Percentiles rank a stretch among this genome's conserved stretches.
These are phyloP conservation scores for Centroberyx gerrardi DNA, from an alignment of 2,797 vertebrate species.

Conservation along the genomic window DNA sequence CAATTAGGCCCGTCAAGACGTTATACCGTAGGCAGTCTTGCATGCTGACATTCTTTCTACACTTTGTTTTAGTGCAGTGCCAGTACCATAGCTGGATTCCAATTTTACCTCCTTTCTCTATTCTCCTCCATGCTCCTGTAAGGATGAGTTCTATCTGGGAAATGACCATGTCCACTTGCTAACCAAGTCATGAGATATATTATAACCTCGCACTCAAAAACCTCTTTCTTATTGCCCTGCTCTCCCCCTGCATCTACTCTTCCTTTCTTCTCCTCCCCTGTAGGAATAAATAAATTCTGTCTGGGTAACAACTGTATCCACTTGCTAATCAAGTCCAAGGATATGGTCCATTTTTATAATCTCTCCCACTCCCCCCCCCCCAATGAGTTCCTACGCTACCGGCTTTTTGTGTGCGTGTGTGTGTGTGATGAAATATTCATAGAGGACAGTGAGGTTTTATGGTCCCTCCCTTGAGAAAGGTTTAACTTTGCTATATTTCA, in stretches of 20 bases:
- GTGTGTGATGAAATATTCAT: constrained; percentile 28
- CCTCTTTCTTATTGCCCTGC: constrained; percentile 36
- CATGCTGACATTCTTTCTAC: not conserved
- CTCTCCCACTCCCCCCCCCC: constrained; percentile 45
- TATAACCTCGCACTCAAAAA: constrained; percentile 52
- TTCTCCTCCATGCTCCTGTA: constrained; percentile 11
- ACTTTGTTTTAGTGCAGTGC: not conserved
- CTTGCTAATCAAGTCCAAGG: constrained; percentile 39
- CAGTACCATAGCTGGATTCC: not conserved
- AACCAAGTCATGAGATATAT: constrained; percentile 38
- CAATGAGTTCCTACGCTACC: constrained; percentile 93
- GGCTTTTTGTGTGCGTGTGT: constrained; percentile 55
- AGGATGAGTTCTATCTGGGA: constrained; percentile 18
- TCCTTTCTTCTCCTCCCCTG: constrained; percentile 19
- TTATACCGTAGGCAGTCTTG: not conserved
- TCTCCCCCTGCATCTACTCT: constrained; percentile 15
- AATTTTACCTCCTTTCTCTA: constrained; percentile 22
- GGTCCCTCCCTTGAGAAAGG: too few species aligned
- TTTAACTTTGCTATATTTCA: too few species aligned
- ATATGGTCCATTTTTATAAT: constrained; percentile 34
- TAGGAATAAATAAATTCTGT: constrained; percentile 44
- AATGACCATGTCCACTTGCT: constrained; percentile 43
- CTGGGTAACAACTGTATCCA: constrained; percentile 30
- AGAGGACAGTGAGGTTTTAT: not conserved
- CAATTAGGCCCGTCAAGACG: not conserved